These are phyloP conservation scores for Heteromurus nitidus DNA, from an alignment of 2,888 invertebrate genomes.

Conservation along the genomic window DNA sequence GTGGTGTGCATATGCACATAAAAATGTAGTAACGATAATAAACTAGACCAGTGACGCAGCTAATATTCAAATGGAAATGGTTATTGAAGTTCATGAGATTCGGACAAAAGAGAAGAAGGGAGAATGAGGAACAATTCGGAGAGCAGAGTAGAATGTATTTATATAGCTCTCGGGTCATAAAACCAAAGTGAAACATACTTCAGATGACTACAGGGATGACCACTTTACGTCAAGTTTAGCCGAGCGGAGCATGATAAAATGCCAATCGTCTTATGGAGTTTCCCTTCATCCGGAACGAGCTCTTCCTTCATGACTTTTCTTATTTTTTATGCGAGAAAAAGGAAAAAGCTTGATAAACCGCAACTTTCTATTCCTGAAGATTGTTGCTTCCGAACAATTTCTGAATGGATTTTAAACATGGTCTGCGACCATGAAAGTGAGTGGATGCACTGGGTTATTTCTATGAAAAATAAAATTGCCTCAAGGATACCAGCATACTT, in stretches of 20 bases:
- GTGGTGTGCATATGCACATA: no score
- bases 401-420: not conserved
- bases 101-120: no score
- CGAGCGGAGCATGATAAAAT: conserved; percentile 59
- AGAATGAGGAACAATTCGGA: no score
- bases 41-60: no score
- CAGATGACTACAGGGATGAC: conserved; percentile 44
- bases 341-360: not conserved
- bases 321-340: not conserved
- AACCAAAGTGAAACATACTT: conserved; percentile 45
- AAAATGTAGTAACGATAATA: no score
- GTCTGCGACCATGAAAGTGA: no score
- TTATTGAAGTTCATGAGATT: no score
- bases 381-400: not conserved
- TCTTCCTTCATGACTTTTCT: no score
- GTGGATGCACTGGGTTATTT: not conserved
- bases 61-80: no score
- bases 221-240: conserved; percentile 62
- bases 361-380: not conserved
- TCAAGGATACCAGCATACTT: conserved; percentile 25
- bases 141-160: no score
- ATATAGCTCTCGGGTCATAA: conserved; percentile 33
- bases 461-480: not conserved
- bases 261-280: conserved; percentile 54
- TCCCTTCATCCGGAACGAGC: conserved; percentile 42